phyloP scores from a whole-genome alignment of 2,797 vertebrate genomes.

The Spheniscus humboldti region DNA sequence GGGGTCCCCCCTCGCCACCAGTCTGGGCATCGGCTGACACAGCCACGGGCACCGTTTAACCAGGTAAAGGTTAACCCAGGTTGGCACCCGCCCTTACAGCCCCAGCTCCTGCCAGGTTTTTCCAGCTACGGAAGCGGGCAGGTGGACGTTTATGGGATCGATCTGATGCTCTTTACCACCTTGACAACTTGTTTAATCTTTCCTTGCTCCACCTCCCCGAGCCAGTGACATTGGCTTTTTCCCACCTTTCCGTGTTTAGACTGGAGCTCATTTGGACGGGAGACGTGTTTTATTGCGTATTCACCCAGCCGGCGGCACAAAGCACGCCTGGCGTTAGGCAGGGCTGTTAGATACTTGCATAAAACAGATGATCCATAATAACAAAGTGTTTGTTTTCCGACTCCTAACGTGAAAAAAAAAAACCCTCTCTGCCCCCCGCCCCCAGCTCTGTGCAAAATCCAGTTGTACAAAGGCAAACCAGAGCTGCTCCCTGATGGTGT shows the following conservation, averaged over 20 bases:
- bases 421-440: neutral
- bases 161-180: neutral
- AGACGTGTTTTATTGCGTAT: neutral
- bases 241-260: neutral
- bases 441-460: neutral
- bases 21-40: fast-evolving
- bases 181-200: neutral
- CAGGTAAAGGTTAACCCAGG: neutral
- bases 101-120: neutral
- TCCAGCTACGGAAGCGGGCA: neutral
- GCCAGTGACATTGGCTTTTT: neutral
- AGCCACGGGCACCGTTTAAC: fast-evolving
- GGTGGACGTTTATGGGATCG: neutral
- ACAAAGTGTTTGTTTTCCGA: neutral
- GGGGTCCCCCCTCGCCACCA: neutral
- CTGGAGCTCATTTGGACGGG: neutral
- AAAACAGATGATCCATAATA: neutral
- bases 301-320: neutral
- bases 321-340: neutral
- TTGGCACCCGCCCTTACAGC: neutral
- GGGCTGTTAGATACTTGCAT: neutral
- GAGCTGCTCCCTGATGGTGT: neutral
- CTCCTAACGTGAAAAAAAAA: neutral
- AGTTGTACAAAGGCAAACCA: neutral
- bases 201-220: neutral